Evolutionary conservation across 2,888 invertebrate species (phyloP).

Genomic region (Hypena proboscidalis): DNA sequence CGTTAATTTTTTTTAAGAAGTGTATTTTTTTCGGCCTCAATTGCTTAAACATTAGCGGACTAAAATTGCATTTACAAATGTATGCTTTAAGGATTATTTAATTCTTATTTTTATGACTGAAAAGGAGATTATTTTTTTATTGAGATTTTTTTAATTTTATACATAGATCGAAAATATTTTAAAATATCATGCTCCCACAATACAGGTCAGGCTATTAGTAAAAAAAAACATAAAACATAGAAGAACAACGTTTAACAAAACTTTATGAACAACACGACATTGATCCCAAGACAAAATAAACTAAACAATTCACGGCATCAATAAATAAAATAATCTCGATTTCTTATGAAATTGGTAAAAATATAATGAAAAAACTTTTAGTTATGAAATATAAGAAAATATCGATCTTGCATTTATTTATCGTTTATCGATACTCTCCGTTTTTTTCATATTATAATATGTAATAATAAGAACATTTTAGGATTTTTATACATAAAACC

Average conservation of each 20-base stretch:
- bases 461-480: too few relatives aligned
- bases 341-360: slow-evolving; percentile 59
- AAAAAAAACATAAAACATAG: slow-evolving; percentile 68
- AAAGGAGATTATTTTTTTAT: too few relatives aligned
- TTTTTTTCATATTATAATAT: too few relatives aligned
- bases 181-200: slow-evolving; percentile 69
- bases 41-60: slow-evolving; percentile 58
- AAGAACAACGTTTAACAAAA: slow-evolving; percentile 65
- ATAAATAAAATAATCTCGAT: slow-evolving; percentile 81
- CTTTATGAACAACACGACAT: slow-evolving; percentile 34
- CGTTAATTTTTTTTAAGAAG: slow-evolving; percentile 3
- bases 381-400: too few relatives aligned
- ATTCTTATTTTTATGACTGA: slow-evolving; percentile 48
- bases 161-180: slow-evolving; percentile 42
- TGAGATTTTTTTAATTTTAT: too few relatives aligned
- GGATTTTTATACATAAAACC: too few relatives aligned
- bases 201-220: slow-evolving; percentile 75
- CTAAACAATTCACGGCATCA: slow-evolving; percentile 47
- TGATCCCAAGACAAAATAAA: slow-evolving; percentile 41
- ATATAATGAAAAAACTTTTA: too few relatives aligned
- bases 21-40: slow-evolving; percentile 49
- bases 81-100: slow-evolving; percentile 65
- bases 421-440: too few relatives aligned
- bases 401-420: too few relatives aligned
- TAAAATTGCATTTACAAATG: slow-evolving; percentile 71